A percentile compares a stretch with the other conserved stretches of the same genome.
phyloP scores from a whole-genome alignment of 2,888 invertebrate species.

The Ceratothoa steindachneri region DNA sequence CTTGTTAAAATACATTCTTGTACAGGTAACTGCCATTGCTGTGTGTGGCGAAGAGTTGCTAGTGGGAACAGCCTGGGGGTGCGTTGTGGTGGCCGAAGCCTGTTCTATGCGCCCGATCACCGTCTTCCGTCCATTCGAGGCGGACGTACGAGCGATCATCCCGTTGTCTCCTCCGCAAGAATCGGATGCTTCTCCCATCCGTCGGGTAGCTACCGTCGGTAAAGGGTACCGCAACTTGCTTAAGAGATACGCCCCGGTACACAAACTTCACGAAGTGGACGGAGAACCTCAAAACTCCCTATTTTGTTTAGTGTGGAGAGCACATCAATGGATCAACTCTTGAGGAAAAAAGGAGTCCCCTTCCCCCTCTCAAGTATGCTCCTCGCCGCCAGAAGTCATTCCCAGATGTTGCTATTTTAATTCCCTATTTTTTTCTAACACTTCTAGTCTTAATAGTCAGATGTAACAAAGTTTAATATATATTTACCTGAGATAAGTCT shows the following conservation, averaged over 20 bases:
- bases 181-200: conserved; percentile 49
- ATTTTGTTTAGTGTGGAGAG: conserved; percentile 68
- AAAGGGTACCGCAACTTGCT: conserved; percentile 74
- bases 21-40: conserved; percentile 70
- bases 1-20: too few relatives aligned
- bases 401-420: neutral
- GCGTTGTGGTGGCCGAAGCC: conserved; percentile 82
- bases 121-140: conserved; percentile 86
- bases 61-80: conserved; percentile 92
- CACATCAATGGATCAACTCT: conserved; percentile 62
- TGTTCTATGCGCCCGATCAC: conserved; percentile 76
- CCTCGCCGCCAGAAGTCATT: neutral
- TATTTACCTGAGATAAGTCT: neutral
- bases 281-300: conserved; percentile 54
- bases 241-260: conserved; percentile 51
- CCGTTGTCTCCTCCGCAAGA: conserved; percentile 48
- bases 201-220: conserved; percentile 69
- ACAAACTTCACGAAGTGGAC: conserved; percentile 35
- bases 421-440: neutral
- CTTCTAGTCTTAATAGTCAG: neutral
- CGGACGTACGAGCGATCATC: conserved; percentile 63
- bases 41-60: conserved; percentile 69
- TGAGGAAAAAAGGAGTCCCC: conserved; percentile 19
- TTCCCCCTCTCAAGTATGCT: neutral
- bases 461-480: neutral